These are phyloP conservation scores for Acleris sparsana DNA, from an alignment of 2,888 invertebrate species.

Conservation along the genomic window DNA sequence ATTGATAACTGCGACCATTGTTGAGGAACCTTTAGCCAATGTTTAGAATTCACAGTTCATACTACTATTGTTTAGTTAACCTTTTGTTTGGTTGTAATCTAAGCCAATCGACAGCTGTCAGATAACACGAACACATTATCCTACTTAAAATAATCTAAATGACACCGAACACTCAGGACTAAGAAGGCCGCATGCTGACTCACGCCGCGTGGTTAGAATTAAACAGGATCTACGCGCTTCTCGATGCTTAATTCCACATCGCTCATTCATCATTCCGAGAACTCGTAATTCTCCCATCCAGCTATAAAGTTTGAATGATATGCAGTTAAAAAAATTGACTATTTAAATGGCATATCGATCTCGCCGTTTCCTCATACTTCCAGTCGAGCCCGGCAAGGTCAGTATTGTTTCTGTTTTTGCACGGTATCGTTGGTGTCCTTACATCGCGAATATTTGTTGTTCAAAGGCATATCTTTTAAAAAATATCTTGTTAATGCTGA, in stretches of 20 bases:
- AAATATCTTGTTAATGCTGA: background rate
- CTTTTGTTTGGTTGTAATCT: constrained; percentile 14
- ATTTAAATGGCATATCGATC: constrained; percentile 25
- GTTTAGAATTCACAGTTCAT: constrained; percentile 27
- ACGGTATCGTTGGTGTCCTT: constrained; percentile 40
- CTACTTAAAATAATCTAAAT: constrained; percentile 23
- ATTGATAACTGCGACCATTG: constrained; percentile 13
- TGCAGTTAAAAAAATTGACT: constrained; percentile 20
- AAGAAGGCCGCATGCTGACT: constrained; percentile 35
- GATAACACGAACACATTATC: constrained; percentile 24
- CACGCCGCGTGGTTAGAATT: constrained; percentile 28
- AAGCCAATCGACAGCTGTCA: constrained; percentile 6
- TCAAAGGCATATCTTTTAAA: background rate
- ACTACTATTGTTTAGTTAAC: constrained; percentile 4
- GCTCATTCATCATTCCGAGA: constrained; percentile 36
- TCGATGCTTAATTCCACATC: constrained; percentile 31
- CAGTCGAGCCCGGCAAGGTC: constrained; percentile 47
- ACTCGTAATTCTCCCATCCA: constrained; percentile 23
- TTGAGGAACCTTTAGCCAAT: constrained; percentile 16
- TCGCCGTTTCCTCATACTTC: constrained; percentile 47
- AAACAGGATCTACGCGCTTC: constrained; percentile 27
- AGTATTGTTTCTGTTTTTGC: constrained; percentile 44
- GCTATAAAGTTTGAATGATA: constrained; percentile 19
- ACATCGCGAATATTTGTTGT: constrained; percentile 35
- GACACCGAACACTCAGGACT: constrained; percentile 14